phyloP scores from a whole-genome alignment of 2,797 vertebrate species.

The Menidia menidia region DNA sequence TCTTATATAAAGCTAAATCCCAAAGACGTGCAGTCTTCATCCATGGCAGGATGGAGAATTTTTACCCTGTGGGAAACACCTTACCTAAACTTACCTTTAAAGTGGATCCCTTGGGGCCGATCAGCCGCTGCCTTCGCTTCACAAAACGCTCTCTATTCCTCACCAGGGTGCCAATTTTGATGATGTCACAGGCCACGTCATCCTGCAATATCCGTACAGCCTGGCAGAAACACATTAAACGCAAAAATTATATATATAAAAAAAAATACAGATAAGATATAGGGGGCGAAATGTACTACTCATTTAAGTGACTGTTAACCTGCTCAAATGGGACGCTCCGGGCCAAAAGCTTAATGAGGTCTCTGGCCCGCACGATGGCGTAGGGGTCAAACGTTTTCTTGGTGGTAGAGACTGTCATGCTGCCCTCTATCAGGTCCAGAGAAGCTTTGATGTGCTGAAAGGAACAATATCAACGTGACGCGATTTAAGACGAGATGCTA shows the following conservation, averaged over 20 bases:
- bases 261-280: too few species aligned
- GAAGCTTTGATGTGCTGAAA: slow-evolving; percentile 87
- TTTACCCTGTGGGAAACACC: too few species aligned
- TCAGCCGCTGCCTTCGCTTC: slow-evolving; percentile 93
- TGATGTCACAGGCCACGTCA: slow-evolving; percentile 95
- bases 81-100: slow-evolving; percentile 84
- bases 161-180: slow-evolving; percentile 94
- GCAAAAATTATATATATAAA: neutral
- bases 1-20: too few species aligned
- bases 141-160: slow-evolving; percentile 95
- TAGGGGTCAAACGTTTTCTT: slow-evolving; percentile 97
- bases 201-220: slow-evolving; percentile 94
- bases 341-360: slow-evolving; percentile 94
- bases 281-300: neutral
- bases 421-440: slow-evolving; percentile 96
- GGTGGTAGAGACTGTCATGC: slow-evolving; percentile 92
- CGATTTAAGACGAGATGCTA: neutral
- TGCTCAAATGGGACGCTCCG: slow-evolving; percentile 83
- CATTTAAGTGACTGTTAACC: neutral
- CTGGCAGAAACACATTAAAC: slow-evolving; percentile 68
- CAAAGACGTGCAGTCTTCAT: too few species aligned
- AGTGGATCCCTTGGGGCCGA: slow-evolving; percentile 96
- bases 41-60: too few species aligned
- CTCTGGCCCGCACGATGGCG: slow-evolving; percentile 90
- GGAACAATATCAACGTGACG: neutral